Evolutionary conservation across 2,797 vertebrate genomes (phyloP).

Genomic region (Pseudopleuronectes americanus): DNA sequence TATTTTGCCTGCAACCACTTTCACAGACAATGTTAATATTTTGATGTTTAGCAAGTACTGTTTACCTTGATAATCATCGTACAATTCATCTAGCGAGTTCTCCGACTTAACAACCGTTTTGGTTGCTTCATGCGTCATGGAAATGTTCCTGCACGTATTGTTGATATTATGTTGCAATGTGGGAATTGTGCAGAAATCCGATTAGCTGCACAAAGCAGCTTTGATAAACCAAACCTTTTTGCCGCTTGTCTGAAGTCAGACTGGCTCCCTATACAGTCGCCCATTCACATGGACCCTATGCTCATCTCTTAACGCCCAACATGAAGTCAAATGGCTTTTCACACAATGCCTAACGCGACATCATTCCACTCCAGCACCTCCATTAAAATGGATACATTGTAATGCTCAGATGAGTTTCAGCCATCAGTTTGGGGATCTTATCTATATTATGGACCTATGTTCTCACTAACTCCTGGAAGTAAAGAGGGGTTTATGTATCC

Average conservation of each 20-base stretch:
- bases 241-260: conserved; percentile 14
- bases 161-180: conserved; percentile 16
- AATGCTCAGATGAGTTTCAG: conserved; percentile 23
- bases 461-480: too few species aligned
- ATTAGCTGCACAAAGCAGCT: conserved; percentile 24
- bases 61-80: too few species aligned
- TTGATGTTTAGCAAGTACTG: too few species aligned
- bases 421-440: conserved; percentile 5
- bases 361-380: conserved; percentile 21
- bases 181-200: conserved; percentile 25
- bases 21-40: too few species aligned
- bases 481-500: too few species aligned
- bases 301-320: conserved; percentile 21
- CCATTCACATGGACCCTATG: neutral
- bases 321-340: conserved; percentile 31
- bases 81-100: too few species aligned
- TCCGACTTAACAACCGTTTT: too few species aligned
- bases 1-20: too few species aligned
- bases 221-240: conserved; percentile 19
- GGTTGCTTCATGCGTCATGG: too few species aligned
- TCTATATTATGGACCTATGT: too few species aligned
- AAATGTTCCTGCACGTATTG: neutral
- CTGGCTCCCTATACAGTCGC: neutral
- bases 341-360: conserved; percentile 16
- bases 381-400: conserved; percentile 9